Percentiles rank a stretch among this genome's conserved stretches.
Evolutionary conservation across 2,888 invertebrate species (phyloP).

Genomic region (Athripsodes cinereus): DNA sequence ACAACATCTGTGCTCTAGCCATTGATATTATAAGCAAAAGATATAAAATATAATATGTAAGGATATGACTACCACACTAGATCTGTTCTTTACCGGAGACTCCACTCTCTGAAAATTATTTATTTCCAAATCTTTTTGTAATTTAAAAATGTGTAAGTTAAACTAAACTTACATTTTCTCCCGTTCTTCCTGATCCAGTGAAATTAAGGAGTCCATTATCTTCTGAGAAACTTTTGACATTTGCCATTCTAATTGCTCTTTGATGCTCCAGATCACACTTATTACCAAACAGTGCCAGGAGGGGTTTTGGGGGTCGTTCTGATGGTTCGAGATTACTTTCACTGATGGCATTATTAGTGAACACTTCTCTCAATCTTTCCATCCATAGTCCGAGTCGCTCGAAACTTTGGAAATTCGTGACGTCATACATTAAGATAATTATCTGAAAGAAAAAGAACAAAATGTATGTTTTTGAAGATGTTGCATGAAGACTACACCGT

Average conservation of each 20-base stretch:
- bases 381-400: constrained; percentile 72
- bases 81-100: too few relatives aligned
- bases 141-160: background rate
- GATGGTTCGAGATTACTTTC: constrained; percentile 28
- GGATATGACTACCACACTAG: too few relatives aligned
- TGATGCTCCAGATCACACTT: constrained; percentile 73
- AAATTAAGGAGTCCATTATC: constrained; percentile 56
- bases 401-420: constrained; percentile 75
- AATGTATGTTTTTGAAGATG: too few relatives aligned
- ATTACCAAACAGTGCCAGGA: constrained; percentile 59
- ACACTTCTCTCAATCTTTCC: constrained; percentile 44
- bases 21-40: too few relatives aligned
- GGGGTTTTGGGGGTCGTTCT: constrained; percentile 7
- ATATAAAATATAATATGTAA: too few relatives aligned
- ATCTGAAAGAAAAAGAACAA: constrained; percentile 48
- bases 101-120: too few relatives aligned
- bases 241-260: constrained; percentile 58
- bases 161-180: constrained; percentile 58
- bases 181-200: constrained; percentile 65
- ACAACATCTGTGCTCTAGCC: too few relatives aligned
- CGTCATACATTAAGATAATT: constrained; percentile 75
- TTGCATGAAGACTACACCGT: too few relatives aligned
- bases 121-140: too few relatives aligned
- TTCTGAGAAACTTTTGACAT: constrained; percentile 58
- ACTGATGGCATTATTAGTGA: constrained; percentile 39